A percentile compares a stretch with the other conserved stretches of the same genome.
phyloP scores from a whole-genome alignment of 2,888 invertebrate genomes.

The Hirtodrosophila trivittata region DNA sequence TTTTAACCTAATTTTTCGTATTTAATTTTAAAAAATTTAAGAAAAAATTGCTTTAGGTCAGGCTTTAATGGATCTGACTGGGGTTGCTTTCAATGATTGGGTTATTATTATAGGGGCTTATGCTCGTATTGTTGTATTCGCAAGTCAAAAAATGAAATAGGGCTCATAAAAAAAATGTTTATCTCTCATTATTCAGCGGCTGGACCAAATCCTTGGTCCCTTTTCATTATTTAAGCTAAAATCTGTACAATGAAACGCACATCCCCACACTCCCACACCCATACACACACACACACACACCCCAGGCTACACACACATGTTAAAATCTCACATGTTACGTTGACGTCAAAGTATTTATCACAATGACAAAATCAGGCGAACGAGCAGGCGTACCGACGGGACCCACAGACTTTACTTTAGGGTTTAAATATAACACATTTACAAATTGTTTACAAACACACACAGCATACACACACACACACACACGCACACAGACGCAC shows the following conservation, averaged over 20 bases:
- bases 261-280: slow-evolving; percentile 1
- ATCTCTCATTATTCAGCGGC: slow-evolving; percentile 72
- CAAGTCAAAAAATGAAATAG: slow-evolving; percentile 40
- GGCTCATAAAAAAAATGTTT: slow-evolving; percentile 64
- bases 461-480: slow-evolving; percentile 14
- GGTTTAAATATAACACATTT: slow-evolving; percentile 77
- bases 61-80: too few relatives aligned
- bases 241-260: slow-evolving; percentile 26
- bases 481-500: slow-evolving; percentile 4
- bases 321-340: slow-evolving; percentile 56
- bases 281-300: slow-evolving; percentile 17
- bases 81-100: too few relatives aligned
- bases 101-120: slow-evolving; percentile 10
- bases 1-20: too few relatives aligned
- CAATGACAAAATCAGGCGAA: slow-evolving; percentile 70
- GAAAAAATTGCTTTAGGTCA: too few relatives aligned
- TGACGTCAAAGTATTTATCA: slow-evolving; percentile 72
- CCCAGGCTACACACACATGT: slow-evolving; percentile 10
- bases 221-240: slow-evolving; percentile 64
- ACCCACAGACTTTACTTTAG: slow-evolving; percentile 67
- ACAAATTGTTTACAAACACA: slow-evolving; percentile 75
- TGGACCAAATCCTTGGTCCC: slow-evolving; percentile 65
- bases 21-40: too few relatives aligned
- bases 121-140: slow-evolving; percentile 1
- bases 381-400: slow-evolving; percentile 1